Evolutionary conservation across 2,888 invertebrate species (phyloP), one percentile per base, ranked within the genome.

Genomic region (Bellardia pandia): DNA sequence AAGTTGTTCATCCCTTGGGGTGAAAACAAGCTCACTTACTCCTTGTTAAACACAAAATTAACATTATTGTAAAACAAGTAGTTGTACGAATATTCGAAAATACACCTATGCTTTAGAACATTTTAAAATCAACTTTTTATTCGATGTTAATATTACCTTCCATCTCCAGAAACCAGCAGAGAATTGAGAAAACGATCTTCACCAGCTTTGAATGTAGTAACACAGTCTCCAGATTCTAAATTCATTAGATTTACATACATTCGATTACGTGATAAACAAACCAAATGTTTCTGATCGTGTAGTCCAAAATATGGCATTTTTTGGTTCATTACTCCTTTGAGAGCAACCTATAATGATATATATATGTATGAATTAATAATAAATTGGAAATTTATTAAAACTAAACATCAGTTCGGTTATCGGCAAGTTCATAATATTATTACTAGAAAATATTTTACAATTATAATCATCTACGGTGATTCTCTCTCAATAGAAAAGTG

Each of bases 171-270:
- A 79, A 98, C 97, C 85, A 98, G 95, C 90, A 98, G 94, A 6
- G 97, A 98, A 94, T 98, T 97, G 13, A 98, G 95, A 93, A 98
- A 98, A 89, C 98, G 95, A 93, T 98, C 98, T 93, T 98, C 98
- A 2, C 98, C 98, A 68, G 97, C 97, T 93, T 98, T 98, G 93
- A 98, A 98, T 0, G 98, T 98, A 11, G 98, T 94, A 13, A 94
- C 92, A 88, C 94, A 94, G 83, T 94, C 92, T 93, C 97, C 97
- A 89, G 96, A 96, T 90, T 96, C 96, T 84, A 97, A 95, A 92
- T 97, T 97, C 96, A 97, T 97, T 89, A 98, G 95, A 94, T 98
- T 97, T 89, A 98, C 97, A 91, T 97, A 97, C 97, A 98, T 97
- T 90, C 97, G 94, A 94, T 98, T 98, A 83, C 98, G 94, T 8